A percentile compares a stretch with the other conserved stretches of the same genome.
phyloP scores from a whole-genome alignment of 2,797 vertebrate genomes.

The Eremophila alpestris region DNA sequence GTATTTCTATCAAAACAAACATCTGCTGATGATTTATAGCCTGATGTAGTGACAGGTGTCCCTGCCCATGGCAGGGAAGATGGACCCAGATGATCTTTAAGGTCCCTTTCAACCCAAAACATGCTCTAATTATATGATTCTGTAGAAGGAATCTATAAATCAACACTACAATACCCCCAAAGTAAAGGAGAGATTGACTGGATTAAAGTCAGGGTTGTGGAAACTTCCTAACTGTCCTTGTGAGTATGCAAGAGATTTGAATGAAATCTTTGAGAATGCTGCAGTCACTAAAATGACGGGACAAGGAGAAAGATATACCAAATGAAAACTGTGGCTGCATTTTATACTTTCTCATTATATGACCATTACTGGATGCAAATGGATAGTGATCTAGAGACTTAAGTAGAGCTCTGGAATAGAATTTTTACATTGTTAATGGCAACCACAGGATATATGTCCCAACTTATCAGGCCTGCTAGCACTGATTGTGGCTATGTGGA shows the following conservation, averaged over 20 bases:
- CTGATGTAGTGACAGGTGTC: background rate
- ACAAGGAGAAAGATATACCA: background rate
- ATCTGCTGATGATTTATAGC: background rate
- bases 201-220: background rate
- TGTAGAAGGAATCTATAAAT: background rate
- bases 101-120: background rate
- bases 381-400: background rate
- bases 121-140: background rate
- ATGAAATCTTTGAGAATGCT: background rate
- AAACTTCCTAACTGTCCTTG: background rate
- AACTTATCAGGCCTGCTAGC: background rate
- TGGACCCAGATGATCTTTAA: background rate
- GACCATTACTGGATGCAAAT: background rate
- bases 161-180: background rate
- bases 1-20: background rate
- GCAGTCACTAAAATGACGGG: background rate
- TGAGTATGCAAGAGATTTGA: background rate
- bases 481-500: background rate
- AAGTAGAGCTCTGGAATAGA: background rate
- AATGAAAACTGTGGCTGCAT: background rate
- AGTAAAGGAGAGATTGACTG: background rate
- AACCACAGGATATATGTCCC: background rate
- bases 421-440: background rate
- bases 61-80: rapidly evolving
- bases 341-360: background rate